Evolutionary conservation across 30 jellyfish, hydroid and myxozoan genomes (phyloP).

Genomic region (Clytia hemisphaerica): DNA sequence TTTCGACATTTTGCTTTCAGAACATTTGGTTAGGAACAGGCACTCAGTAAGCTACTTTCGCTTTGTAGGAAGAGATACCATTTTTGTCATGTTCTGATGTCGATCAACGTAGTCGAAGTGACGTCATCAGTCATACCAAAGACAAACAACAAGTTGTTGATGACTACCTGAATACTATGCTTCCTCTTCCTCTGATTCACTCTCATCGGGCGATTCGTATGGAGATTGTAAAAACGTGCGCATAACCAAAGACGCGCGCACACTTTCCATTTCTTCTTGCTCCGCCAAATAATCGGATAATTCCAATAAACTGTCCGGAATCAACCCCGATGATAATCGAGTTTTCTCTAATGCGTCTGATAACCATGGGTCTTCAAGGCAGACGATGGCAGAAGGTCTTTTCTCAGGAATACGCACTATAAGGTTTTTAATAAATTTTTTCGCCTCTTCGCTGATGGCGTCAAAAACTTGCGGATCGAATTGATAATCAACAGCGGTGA

Average conservation of each 20-base stretch:
- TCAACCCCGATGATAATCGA: slow-evolving; percentile 47
- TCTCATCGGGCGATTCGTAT: slow-evolving; percentile 81
- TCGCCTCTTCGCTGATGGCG: slow-evolving; percentile 88
- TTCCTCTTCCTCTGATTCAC: slow-evolving; percentile 62
- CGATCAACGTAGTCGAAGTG: no score
- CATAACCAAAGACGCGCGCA: slow-evolving; percentile 82
- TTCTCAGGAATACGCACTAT: slow-evolving; percentile 89
- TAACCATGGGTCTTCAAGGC: slow-evolving; percentile 39
- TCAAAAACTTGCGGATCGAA: slow-evolving; percentile 81
- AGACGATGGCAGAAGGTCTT: slow-evolving; percentile 28
- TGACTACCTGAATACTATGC: no score
- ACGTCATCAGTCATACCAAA: no score
- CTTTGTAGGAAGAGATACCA: no score
- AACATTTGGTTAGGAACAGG: no score
- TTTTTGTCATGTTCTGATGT: no score
- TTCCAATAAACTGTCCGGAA: slow-evolving; percentile 49
- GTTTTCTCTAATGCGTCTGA: slow-evolving; percentile 12
- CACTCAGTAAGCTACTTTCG: no score
- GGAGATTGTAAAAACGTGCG: slow-evolving; percentile 94
- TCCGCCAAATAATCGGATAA: slow-evolving; percentile 71
- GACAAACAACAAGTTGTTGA: no score
- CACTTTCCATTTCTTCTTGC: slow-evolving; percentile 81
- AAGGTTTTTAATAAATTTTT: slow-evolving; percentile 56
- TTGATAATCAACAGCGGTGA: slow-evolving; percentile 88
- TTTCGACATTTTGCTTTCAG: no score